These are phyloP conservation scores for Noctilio leporinus DNA, from an alignment of 2,113 vertebrate genomes.

Conservation along the genomic window DNA sequence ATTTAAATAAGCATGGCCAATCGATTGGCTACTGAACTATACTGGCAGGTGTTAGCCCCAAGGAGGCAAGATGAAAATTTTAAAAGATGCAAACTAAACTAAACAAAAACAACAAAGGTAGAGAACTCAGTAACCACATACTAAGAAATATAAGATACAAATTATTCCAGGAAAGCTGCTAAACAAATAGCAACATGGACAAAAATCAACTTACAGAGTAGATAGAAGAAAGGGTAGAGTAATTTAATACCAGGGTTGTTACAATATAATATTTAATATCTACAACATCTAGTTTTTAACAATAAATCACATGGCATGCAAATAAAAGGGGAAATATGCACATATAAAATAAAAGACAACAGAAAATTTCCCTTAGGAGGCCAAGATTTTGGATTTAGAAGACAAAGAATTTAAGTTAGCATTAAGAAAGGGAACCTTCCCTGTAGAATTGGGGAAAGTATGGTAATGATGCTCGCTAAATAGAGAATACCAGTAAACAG, in stretches of 20 bases:
- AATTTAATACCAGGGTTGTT: background rate
- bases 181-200: background rate
- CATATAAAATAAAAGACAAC: background rate
- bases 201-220: background rate
- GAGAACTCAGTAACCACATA: background rate
- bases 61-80: background rate
- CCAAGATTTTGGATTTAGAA: background rate
- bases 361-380: background rate
- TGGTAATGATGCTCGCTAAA: background rate
- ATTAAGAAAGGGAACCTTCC: background rate
- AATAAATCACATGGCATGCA: background rate
- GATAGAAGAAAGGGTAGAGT: background rate
- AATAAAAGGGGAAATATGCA: background rate
- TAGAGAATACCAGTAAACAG: background rate
- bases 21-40: background rate
- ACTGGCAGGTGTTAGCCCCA: background rate
- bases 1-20: background rate
- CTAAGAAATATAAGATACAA: background rate
- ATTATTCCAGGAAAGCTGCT: background rate
- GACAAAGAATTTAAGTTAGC: background rate
- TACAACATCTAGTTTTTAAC: background rate
- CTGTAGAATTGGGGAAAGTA: background rate
- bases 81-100: background rate
- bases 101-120: background rate
- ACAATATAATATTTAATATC: background rate